Conservation (phyloP, 2,113 vertebrate species). For the Theristicus caerulescens region DNA sequence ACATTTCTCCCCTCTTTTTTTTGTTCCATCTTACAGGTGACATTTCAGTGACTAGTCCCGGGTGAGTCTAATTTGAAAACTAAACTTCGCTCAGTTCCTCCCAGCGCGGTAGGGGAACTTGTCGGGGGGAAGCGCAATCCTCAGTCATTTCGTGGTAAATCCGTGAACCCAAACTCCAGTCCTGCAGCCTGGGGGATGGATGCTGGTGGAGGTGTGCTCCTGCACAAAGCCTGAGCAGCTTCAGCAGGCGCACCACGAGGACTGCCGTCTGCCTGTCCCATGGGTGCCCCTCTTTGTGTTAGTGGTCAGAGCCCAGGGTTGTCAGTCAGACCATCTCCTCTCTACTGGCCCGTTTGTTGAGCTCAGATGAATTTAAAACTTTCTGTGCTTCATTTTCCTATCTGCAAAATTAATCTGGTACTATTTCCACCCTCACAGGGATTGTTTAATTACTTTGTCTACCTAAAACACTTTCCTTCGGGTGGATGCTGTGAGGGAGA, state of each 20-base stretch:
- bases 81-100: constrained; percentile 31
- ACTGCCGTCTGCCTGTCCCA: neutral
- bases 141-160: neutral
- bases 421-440: neutral
- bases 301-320: neutral
- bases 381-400: neutral
- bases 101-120: neutral
- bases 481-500: neutral
- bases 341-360: neutral
- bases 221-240: neutral
- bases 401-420: neutral
- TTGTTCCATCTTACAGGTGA: constrained; percentile 17
- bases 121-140: fast-evolving
- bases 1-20: neutral
- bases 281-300: neutral
- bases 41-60: constrained; percentile 58
- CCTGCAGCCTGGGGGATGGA: neutral
- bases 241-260: fast-evolving
- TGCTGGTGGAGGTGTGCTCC: neutral
- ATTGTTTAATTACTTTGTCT: neutral
- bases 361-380: neutral
- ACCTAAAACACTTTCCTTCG: neutral
- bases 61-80: constrained; percentile 68
- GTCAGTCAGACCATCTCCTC: neutral
- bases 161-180: neutral